Evolutionary conservation across 2,888 invertebrate genomes (phyloP), one percentile per base, ranked within the genome.

Genomic region (Cryptophagus acutangulus): DNA sequence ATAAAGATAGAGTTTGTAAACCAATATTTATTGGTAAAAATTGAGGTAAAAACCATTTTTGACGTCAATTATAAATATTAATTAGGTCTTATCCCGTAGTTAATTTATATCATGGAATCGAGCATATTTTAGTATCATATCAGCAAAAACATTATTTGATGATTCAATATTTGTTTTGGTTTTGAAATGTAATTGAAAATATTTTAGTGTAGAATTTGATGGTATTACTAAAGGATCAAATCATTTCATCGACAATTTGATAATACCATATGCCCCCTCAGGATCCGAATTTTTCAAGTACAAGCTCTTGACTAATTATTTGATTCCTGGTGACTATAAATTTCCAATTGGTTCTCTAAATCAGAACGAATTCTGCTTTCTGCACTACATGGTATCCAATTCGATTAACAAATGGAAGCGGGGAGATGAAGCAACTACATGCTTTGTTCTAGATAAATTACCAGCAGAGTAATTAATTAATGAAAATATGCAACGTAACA

Each of bases 261-360:
- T 43, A 10, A 66, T 78, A 9, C 81, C 81, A 1, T 81, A 72
- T 59, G 62, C 76, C 51, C 76, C 79, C 2, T 73, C 74, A 2
- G 76, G 75, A 1, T 73, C 75, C 51, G 78, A 80, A 60, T 77
- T 76, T 56, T 70, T 74, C 56, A 77, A 75, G 57, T 79, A 74
- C 58, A 73, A 74, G 58, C 63, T 80, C 5, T 65, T 81, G 2
- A 72, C 79, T 65, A 76, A 79, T 54, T 63, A 76, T 47, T 72
- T 82, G 50, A 66, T 79, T 26, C 77, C 79, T 4, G 75, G 73
- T 38, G 59, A 60, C 46, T n/a, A n/a, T n/a, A n/a, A n/a, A n/a
- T n/a, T n/a, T n/a, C n/a, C n/a, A n/a, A n/a, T n/a, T n/a, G 59
- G 59, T 33, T 55, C 53, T 30, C 59, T 79, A 26, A 63, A 69